Percentiles rank a stretch among this genome's conserved stretches.
Evolutionary conservation across 2,113 vertebrate species (phyloP).

Genomic region (Crotalus viridis): DNA sequence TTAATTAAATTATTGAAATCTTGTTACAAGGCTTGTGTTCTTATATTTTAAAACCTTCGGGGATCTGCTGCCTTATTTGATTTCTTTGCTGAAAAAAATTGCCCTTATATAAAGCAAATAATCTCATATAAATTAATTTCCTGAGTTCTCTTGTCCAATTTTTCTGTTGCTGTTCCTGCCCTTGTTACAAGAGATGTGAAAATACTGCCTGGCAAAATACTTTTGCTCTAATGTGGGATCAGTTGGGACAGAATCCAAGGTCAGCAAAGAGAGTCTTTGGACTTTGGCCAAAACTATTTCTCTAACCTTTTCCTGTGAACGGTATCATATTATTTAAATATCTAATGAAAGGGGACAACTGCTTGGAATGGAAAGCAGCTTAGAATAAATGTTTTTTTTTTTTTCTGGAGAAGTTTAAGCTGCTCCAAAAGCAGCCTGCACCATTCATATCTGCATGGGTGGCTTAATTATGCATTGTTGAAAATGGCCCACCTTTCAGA

Average conservation of each 20-base stretch:
- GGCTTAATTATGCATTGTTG: background rate
- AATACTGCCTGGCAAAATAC: background rate
- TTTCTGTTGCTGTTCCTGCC: background rate
- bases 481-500: background rate
- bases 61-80: conserved; percentile 15
- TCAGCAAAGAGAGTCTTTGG: background rate
- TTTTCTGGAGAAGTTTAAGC: background rate
- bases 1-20: conserved; percentile 55
- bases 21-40: conserved; percentile 33
- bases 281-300: background rate
- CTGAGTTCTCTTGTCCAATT: background rate
- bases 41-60: conserved; percentile 37
- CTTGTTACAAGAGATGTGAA: background rate
- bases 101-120: background rate
- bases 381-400: background rate
- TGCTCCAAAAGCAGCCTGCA: background rate
- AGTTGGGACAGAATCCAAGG: background rate
- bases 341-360: background rate
- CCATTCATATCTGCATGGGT: background rate
- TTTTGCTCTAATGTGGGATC: background rate
- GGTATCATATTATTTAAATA: background rate
- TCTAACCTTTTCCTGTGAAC: background rate
- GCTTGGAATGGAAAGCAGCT: background rate
- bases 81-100: conserved; percentile 21
- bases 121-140: conserved; percentile 4